Evolutionary conservation across 2,797 vertebrate genomes (phyloP), one percentile per base, ranked within the genome.

Genomic region (Podarcis lilfordi): DNA sequence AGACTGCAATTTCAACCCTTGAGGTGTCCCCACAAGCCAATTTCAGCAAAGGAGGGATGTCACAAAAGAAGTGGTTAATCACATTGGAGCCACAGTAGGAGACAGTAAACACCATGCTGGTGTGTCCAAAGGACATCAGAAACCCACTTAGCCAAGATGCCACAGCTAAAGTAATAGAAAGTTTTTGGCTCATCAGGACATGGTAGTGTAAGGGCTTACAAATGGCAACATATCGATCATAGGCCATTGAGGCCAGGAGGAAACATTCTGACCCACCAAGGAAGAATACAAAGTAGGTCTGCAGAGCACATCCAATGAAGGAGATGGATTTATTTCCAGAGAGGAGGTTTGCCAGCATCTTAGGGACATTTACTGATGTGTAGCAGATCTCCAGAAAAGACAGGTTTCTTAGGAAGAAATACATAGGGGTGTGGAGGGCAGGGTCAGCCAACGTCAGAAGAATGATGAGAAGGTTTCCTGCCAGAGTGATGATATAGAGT

Each of bases 81-180:
- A 50, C 84, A 2, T 2, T 80, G 8, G 91, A 89, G 1, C 94
- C 88, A 27, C 92, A 94, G 82, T 89, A 95, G 29, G 15, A 74
- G 69, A 95, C 78, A 79, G 0, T 61, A 43, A 85, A 88, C 8
- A 82, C 79, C 68, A 80, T 32, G 13, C 72, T 80, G 50, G 50
- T 50, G 50, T 50, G 50, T 13, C 68, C 50, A 59, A 81, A 27
- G 50, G 94, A 93, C 50, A 95, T 91, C 35, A 93, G 91, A 82
- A 93, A 81, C n/a, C 94, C 94, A n/a, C 92, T 92, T 80, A 94
- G 89, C 95, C 93, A 95, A 55, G 94, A 94, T 13, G 88, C 89
- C 78, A 92, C 45, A 43, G 93, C 90, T 32, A 96, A 59, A 45
- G 91, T 91, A 86, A 66, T 25, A 76, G 90, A 94, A 32, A 88